Conservation (phyloP, 2,888 invertebrate genomes). For the Augochlorella aurata region DNA sequence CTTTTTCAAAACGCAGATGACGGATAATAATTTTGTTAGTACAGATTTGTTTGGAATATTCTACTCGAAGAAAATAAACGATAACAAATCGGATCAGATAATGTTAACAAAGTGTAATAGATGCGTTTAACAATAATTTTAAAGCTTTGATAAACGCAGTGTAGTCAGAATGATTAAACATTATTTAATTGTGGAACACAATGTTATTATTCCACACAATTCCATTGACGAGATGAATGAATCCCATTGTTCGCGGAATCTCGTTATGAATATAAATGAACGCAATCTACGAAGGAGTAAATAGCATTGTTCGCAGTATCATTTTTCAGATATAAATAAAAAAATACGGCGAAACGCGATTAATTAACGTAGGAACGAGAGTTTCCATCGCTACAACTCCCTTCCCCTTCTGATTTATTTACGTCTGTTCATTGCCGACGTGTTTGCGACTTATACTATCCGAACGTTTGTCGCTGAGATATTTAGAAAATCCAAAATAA, state of each 20-base stretch:
- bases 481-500: background rate
- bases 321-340: background rate
- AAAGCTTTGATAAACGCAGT: background rate
- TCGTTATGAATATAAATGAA: background rate
- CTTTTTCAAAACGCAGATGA: no score
- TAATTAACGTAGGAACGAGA: background rate
- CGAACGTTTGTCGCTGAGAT: background rate
- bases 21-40: background rate
- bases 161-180: background rate
- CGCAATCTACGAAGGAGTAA: background rate
- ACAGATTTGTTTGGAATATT: background rate
- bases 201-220: background rate
- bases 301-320: background rate
- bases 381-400: background rate
- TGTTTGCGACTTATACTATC: background rate
- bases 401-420: background rate
- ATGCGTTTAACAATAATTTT: background rate
- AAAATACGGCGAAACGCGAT: background rate
- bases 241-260: background rate
- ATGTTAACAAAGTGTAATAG: background rate
- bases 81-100: background rate
- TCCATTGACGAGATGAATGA: background rate
- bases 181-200: background rate
- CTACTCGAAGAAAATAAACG: background rate
- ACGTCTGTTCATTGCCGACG: background rate